These are phyloP conservation scores for Polia nebulosa DNA, from an alignment of 2,888 invertebrate genomes.

Conservation along the genomic window DNA sequence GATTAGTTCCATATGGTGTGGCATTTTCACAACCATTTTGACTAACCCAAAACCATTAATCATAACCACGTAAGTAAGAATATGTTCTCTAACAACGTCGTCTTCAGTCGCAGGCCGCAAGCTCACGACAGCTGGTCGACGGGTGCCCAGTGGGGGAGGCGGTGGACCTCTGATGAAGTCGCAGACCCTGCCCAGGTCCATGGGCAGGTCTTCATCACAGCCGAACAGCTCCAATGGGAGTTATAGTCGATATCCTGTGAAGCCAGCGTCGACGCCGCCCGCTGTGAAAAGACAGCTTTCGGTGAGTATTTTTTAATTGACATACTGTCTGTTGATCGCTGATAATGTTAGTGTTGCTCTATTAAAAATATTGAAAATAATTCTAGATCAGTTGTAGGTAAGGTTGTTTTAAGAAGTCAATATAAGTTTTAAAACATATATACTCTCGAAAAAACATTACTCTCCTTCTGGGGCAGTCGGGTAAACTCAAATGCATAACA, in stretches of 20 bases:
- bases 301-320: slow-evolving; percentile 81
- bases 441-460: no score
- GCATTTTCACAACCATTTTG: slow-evolving; percentile 10
- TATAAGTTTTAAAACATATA: not conserved
- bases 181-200: slow-evolving; percentile 96
- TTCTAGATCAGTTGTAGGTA: not conserved
- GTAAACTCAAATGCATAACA: no score
- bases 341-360: slow-evolving; percentile 13
- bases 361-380: not conserved
- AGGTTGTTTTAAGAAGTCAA: not conserved
- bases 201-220: slow-evolving; percentile 92
- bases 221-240: slow-evolving; percentile 89
- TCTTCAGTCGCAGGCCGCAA: slow-evolving; percentile 95
- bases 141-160: slow-evolving; percentile 91
- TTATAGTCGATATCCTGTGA: slow-evolving; percentile 87
- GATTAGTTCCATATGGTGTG: slow-evolving; percentile 19
- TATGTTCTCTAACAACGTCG: slow-evolving; percentile 12
- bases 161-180: slow-evolving; percentile 94
- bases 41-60: not conserved
- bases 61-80: slow-evolving; percentile 21
- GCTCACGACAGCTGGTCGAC: slow-evolving; percentile 94
- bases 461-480: no score
- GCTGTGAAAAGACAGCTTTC: slow-evolving; percentile 96
- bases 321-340: slow-evolving; percentile 4
- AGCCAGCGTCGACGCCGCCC: slow-evolving; percentile 96